Evolutionary conservation across 2,113 vertebrate genomes (phyloP), one percentile per base, ranked within the genome.

Genomic region (Zootoca vivipara): DNA sequence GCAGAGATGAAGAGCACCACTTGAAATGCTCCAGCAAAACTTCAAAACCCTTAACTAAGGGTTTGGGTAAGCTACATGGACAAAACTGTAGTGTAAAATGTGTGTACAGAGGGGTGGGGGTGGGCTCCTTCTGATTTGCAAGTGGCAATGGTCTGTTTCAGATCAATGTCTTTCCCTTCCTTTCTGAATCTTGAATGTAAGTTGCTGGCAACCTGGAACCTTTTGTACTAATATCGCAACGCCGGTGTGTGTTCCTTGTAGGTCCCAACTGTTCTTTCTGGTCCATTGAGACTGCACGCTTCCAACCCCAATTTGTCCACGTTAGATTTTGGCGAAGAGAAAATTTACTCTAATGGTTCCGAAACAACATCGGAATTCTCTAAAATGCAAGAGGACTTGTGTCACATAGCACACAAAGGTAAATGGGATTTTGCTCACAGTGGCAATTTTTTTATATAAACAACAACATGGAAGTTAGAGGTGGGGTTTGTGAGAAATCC

Each of bases 301-400:
- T 99, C 99, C 83, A 99, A 99, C 95, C 99, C 99, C 35, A 99
- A 99, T 93, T 97, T 99, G 89, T 99, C 98, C 91, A 97, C 98
- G 2, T 97, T 98, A 88, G 98, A 98, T 77, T 97, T 98, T 90
- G 95, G 93, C 86, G 98, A 97, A 81, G 98, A 98, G 80, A 98
- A 99, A 90, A 95, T 93, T 64, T 98, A 98, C 92, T 96, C 97
- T 0, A 97, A 99, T 93, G 97, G 97, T 62, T 96, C 97, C 67
- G 98, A 99, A 91, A 97, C 97, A 8, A 93, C 98, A 8, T 96
- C 98, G 89, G 98, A 99, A 38, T 98, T 98, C 92, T 97, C 98
- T 90, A 99, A 98, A 95, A 97, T 99, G 95, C 99, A 99, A 92
- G 98, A 99, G 88, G 98, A 99, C 79, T 98, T 99, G 94, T 99